Evolutionary conservation across 2,797 vertebrate genomes (phyloP), one percentile per base, ranked within the genome.

Genomic region (Alcedo quadribrachys): DNA sequence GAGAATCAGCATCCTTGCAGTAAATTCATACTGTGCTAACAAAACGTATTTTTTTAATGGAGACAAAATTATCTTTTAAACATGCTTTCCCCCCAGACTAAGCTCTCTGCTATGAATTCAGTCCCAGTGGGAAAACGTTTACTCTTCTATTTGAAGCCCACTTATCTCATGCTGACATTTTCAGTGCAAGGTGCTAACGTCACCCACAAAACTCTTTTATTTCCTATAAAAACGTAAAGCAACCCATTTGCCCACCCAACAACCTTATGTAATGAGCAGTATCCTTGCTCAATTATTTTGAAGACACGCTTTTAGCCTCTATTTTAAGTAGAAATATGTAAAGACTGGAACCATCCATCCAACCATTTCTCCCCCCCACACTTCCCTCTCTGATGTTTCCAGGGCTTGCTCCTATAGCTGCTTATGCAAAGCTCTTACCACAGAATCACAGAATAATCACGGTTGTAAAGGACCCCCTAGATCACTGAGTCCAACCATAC

Each of bases 151-250:
- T 87, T 85, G 82, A 83, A 91, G 60, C 85, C 78, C 89, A 71
- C 76, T 84, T 84, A 85, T 58, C 79, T 93, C 89, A 53, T 0
- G 3, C 85, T 87, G 93, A 73, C 89, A 55, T 87, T 78, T 87
- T 57, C 76, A 62, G 79, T 5, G 12, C 75, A 94, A 95, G 93
- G 79, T 87, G 76, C 89, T 40, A 71, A 33, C 57, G 78, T 94
- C 92, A 86, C 92, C 88, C 92, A 91, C 94, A 69, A 79, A 90
- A 69, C 46, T 93, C 62, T 75, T 92, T 89, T 75, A 87, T 85
- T 93, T 93, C 87, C 85, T 87, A 81, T 81, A 81, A 91, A 94
- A 94, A 93, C 66, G 81, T 68, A 93, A 82, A 94, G 76, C 74
- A 84, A 70, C 77, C 91, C 45, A 45, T 78, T 82, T 77, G 48